Percentiles rank a stretch among this genome's conserved stretches.
Evolutionary conservation across 2,888 invertebrate genomes (phyloP).

Genomic region (Neoascia interrupta): DNA sequence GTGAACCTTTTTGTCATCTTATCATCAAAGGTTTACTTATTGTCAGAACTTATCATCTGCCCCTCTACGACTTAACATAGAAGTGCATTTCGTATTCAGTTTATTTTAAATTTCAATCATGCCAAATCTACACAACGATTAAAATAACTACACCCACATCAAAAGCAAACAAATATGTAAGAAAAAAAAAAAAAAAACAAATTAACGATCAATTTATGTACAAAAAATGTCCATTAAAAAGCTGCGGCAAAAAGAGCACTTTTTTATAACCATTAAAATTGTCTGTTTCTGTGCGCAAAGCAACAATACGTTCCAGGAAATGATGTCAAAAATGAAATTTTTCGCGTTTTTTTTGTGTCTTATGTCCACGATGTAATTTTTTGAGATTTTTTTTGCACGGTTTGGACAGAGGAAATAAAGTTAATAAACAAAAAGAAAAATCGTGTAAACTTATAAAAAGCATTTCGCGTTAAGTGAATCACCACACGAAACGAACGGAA

Average conservation of each 20-base stretch:
- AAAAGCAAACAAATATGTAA: conserved; percentile 18
- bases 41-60: too few species aligned
- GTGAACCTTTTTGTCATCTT: too few species aligned
- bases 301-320: conserved; percentile 60
- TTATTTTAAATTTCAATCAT: too few species aligned
- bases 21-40: too few species aligned
- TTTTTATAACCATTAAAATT: conserved; percentile 27
- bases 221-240: conserved; percentile 28
- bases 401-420: too few species aligned
- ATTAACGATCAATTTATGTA: conserved; percentile 30
- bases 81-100: too few species aligned
- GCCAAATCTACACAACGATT: too few species aligned
- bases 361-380: conserved; percentile 20
- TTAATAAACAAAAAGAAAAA: conserved; percentile 54
- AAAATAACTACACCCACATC: not conserved
- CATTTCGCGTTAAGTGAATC: conserved; percentile 61
- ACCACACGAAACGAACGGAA: conserved; percentile 45
- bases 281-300: conserved; percentile 9
- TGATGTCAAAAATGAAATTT: conserved; percentile 49
- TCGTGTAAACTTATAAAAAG: conserved; percentile 60
- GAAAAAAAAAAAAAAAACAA: too few species aligned
- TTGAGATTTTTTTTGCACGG: not conserved
- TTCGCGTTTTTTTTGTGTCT: not conserved
- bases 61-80: too few species aligned
- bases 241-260: not conserved